Evolutionary conservation across 2,888 invertebrate species (phyloP).

Genomic region (Stenodera caucasica): DNA sequence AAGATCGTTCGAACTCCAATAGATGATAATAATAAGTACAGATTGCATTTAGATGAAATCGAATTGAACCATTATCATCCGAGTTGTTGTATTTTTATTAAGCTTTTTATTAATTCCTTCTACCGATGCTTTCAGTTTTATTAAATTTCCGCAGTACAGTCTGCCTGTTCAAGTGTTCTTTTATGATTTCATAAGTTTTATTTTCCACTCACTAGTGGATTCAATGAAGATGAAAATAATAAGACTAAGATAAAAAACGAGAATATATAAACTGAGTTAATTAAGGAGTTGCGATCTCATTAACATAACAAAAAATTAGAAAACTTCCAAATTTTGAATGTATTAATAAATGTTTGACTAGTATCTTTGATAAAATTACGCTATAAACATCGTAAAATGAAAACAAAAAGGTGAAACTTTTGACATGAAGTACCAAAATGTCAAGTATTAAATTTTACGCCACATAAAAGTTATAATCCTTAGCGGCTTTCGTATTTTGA

Average conservation of each 20-base stretch:
- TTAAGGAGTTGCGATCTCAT: not conserved
- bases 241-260: not conserved
- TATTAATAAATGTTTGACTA: not conserved
- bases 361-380: not conserved
- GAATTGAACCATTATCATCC: not conserved
- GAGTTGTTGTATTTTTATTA: not conserved
- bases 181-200: not conserved
- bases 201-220: too few relatives aligned
- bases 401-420: constrained; percentile 16
- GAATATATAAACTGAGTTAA: not conserved
- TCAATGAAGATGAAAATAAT: not conserved
- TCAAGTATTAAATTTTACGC: constrained; percentile 20
- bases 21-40: too few relatives aligned
- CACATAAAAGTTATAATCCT: constrained; percentile 18
- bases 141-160: not conserved
- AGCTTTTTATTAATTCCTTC: not conserved
- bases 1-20: not conserved
- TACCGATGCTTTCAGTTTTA: not conserved
- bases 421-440: constrained; percentile 13
- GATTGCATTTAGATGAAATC: not conserved
- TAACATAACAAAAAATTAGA: not conserved
- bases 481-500: constrained; percentile 12
- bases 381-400: not conserved
- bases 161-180: not conserved
- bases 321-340: not conserved